Conservation (phyloP, 2,113 vertebrate species). For the Apus apus region DNA sequence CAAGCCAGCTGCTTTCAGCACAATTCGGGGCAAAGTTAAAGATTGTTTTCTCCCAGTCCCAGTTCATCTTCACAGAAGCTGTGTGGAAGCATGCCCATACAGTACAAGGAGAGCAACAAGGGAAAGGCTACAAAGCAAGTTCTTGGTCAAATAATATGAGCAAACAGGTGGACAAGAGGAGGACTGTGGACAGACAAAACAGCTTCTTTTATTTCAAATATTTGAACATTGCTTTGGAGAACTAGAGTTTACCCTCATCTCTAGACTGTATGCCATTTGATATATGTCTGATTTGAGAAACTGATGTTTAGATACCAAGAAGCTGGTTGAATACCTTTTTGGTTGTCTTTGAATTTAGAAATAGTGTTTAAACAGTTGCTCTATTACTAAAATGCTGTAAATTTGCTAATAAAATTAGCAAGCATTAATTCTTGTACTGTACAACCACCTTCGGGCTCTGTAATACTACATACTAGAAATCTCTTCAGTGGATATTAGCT, state of each 20-base stretch:
- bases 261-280: not conserved
- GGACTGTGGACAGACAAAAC: not conserved
- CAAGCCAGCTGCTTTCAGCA: not conserved
- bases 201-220: not conserved
- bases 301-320: not conserved
- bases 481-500: not conserved
- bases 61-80: not conserved
- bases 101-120: not conserved
- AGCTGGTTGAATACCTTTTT: not conserved
- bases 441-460: not conserved
- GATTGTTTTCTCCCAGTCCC: not conserved
- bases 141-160: not conserved
- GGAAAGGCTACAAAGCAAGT: not conserved
- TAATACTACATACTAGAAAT: not conserved
- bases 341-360: not conserved
- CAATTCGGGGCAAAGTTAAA: conserved; percentile 16
- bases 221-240: not conserved
- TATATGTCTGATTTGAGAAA: not conserved
- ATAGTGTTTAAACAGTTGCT: not conserved
- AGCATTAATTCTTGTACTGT: not conserved
- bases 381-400: not conserved
- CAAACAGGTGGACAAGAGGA: not conserved
- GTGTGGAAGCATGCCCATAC: not conserved
- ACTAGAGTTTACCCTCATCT: not conserved
- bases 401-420: not conserved